phyloP scores from a whole-genome alignment of 2,888 invertebrate genomes.

The Plutella xylostella region DNA sequence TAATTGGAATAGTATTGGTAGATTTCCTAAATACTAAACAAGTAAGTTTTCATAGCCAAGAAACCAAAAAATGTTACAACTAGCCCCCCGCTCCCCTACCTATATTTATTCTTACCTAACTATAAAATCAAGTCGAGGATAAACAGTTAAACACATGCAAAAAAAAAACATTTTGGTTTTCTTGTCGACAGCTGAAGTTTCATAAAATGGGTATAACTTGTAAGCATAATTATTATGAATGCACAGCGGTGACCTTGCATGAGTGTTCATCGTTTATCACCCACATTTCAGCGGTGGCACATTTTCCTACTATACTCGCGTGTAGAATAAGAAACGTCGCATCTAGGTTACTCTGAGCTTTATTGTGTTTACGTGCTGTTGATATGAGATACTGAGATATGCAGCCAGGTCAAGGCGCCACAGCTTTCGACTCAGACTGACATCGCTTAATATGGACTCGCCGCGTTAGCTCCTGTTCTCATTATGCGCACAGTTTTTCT shows the following conservation, averaged over 20 bases:
- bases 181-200: no score
- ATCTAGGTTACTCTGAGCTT: constrained; percentile 61
- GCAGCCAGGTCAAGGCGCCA: constrained; percentile 58
- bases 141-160: no score
- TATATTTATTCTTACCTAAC: no score
- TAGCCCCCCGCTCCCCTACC: no score
- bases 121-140: no score
- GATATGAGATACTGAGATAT: constrained; percentile 59
- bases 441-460: constrained; percentile 49
- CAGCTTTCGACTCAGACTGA: constrained; percentile 65
- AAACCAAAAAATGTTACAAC: no score
- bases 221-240: background rate
- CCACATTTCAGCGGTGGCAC: constrained; percentile 3
- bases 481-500: constrained; percentile 29
- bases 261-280: background rate
- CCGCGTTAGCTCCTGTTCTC: constrained; percentile 47
- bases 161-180: no score
- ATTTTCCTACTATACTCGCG: constrained; percentile 31
- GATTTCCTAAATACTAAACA: no score
- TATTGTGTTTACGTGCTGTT: constrained; percentile 66
- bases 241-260: background rate
- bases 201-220: no score
- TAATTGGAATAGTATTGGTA: no score
- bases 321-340: constrained; percentile 46
- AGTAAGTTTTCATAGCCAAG: no score